phyloP scores from a whole-genome alignment of 2,113 vertebrate species.

The Microcebus tavaratra region DNA sequence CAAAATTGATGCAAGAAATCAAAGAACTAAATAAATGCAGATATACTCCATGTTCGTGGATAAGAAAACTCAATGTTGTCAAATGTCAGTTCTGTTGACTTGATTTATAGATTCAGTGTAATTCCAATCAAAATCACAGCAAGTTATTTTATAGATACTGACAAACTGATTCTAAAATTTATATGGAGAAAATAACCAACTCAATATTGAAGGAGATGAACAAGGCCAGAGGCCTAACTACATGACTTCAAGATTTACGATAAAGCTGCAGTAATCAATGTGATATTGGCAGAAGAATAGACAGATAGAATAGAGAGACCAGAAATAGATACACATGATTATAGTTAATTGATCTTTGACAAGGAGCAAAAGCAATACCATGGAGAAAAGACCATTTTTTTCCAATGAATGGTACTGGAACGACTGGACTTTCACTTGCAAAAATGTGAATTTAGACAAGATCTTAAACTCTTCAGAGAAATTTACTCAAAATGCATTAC shows the following conservation, averaged over 20 bases:
- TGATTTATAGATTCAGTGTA: not conserved
- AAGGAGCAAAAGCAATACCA: not conserved
- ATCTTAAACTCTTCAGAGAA: not conserved
- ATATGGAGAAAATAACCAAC: not conserved
- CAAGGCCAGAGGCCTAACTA: not conserved
- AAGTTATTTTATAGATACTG: not conserved
- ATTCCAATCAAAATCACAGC: not conserved
- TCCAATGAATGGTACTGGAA: not conserved
- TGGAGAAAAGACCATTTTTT: not conserved
- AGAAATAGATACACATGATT: not conserved
- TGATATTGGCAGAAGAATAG: not conserved
- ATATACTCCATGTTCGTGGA: not conserved
- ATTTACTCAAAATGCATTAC: not conserved
- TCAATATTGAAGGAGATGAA: not conserved
- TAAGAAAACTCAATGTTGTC: not conserved
- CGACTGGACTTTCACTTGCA: not conserved
- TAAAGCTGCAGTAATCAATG: not conserved
- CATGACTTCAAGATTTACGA: not conserved
- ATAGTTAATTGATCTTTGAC: not conserved
- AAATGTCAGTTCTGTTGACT: not conserved
- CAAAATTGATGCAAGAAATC: not conserved
- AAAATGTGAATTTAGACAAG: not conserved
- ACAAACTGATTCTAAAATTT: not conserved
- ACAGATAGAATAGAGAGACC: not conserved
- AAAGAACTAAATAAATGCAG: not conserved